Base-by-base conservation (phyloP, 1,140 invertebrate species). In the Aphaenogaster ashmeadi region DNA sequence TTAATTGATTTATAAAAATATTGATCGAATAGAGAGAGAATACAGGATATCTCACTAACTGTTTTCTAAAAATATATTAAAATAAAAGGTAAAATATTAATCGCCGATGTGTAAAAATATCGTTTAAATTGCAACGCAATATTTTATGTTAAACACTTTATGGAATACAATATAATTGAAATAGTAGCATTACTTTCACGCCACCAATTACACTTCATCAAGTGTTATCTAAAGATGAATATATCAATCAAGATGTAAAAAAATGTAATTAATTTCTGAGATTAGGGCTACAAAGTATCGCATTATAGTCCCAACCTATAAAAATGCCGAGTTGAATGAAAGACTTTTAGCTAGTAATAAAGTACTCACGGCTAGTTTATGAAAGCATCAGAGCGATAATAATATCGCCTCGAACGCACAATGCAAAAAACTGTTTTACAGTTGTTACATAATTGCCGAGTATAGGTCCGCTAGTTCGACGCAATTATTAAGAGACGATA, bases 361-460 rank as follows among this genome's bases (percentile, higher is more conserved):
- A 83, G 41, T 33, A 41, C 9, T 50, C 18, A 18, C 7, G 27
- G 41, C 18, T 58, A 72, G 5, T 83, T 81, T 84, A 74, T 74
- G 38, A 60, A 84, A 62, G 54, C 54, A 62, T 84, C 80, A 3
- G 64, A 27, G 36, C 18, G 80, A 84, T 84, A 74, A 74, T 62
- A 56, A 84, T 84, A 74, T 74, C 69, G 69, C 41, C 52, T 58
- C 66, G 8, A 47, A 78, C 21, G 52, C 52, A n/a, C 41, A 71
- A 83, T 38, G 67, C 52, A 67, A 72, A 72, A 47, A 72, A 60
- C 33, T 41, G 27, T 74, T 84, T 84, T 74, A 47, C 54, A 74
- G 52, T 83, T 83, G 54, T 83, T 83, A 83, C 52, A 72, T 83
- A 83, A 83, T 83, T 72, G 33, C 33, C 27, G 41, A 38, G 41